Conservation (phyloP, 2,888 invertebrate genomes). For the Heliconius ethilla region DNA sequence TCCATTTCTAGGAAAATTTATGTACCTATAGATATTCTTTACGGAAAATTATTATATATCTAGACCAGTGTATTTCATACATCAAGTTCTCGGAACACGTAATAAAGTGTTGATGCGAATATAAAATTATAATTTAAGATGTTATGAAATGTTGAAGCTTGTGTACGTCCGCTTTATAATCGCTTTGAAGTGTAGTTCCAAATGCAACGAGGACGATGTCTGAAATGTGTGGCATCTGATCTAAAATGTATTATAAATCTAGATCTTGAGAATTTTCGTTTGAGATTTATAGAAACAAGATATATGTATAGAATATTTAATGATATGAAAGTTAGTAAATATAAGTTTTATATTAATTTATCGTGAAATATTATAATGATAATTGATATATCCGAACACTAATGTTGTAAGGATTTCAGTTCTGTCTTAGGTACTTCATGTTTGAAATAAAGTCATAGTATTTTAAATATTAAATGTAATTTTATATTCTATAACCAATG, state of each 20-base stretch:
- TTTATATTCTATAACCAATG: neutral
- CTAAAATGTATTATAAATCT: neutral
- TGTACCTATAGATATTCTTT: neutral
- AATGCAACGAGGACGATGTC: slow-evolving; percentile 7
- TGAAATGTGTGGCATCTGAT: neutral
- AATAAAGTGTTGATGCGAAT: slow-evolving; percentile 7
- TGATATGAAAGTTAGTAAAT: no score
- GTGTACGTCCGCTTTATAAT: slow-evolving; percentile 13
- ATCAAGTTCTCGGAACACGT: slow-evolving; percentile 3
- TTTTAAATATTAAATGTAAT: neutral
- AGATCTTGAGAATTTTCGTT: neutral
- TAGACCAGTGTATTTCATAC: slow-evolving; percentile 7
- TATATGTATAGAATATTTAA: no score
- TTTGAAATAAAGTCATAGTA: no score
- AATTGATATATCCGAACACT: neutral
- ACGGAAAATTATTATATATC: neutral
- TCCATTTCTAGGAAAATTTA: neutral
- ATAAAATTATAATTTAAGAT: slow-evolving; percentile 20
- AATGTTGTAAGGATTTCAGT: neutral
- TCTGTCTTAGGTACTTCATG: no score
- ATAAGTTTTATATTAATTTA: no score
- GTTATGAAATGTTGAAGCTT: slow-evolving; percentile 22
- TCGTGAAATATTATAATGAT: neutral
- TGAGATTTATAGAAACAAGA: neutral
- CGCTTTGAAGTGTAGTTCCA: slow-evolving; percentile 18